Percentiles rank a stretch among this genome's conserved stretches.
Evolutionary conservation across 1,140 invertebrate genomes (phyloP).

Genomic region (Drosophila rhopaloa): DNA sequence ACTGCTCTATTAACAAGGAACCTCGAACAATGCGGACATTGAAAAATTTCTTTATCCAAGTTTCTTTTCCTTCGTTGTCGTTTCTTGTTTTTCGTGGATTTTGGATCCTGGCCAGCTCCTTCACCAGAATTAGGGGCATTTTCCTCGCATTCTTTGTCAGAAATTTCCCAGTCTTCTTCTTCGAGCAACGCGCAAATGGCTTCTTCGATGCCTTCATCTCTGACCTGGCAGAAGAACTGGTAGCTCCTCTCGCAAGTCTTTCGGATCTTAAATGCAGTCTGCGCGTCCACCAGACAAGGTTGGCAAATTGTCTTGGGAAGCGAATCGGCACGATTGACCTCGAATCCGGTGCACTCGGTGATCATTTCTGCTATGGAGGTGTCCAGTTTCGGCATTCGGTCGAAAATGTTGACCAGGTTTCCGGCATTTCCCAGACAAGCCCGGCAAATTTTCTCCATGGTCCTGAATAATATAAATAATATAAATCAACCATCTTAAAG

Average conservation of each 20-base stretch:
- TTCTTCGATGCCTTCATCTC: conserved; percentile 5
- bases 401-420: conserved; percentile 3
- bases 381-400: neutral
- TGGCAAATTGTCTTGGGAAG: conserved; percentile 4
- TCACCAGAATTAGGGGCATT: too few relatives aligned
- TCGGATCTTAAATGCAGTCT: neutral
- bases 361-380: conserved; percentile 5
- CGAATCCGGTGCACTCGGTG: neutral
- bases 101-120: too few relatives aligned
- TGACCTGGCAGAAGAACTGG: conserved; percentile 16
- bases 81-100: too few relatives aligned
- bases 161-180: conserved; percentile 1
- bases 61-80: too few relatives aligned
- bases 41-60: too few relatives aligned
- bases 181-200: conserved; percentile 5
- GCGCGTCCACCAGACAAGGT: neutral
- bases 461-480: neutral
- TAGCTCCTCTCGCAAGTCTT: conserved; percentile 3
- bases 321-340: neutral
- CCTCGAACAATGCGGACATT: neutral
- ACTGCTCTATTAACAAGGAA: neutral
- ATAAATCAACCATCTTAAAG: too few relatives aligned
- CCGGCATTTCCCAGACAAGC: neutral
- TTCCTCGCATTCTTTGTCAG: neutral
- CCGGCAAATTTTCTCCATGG: conserved; percentile 2